phyloP scores from a whole-genome alignment of 2,797 vertebrate species.

The Iguana delicatissima region DNA sequence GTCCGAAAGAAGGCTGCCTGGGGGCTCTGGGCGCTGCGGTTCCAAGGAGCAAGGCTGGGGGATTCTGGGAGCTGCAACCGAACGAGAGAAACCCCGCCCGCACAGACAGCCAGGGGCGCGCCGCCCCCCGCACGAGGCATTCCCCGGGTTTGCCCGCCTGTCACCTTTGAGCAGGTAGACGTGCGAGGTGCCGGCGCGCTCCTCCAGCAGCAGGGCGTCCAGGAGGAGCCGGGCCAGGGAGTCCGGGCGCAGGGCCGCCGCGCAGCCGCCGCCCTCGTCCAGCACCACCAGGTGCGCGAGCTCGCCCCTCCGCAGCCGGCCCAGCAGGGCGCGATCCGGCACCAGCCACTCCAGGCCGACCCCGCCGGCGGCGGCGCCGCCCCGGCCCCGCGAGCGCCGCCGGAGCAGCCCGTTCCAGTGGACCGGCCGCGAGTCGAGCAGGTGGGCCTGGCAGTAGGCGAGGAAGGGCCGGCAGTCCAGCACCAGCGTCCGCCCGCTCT shows the following conservation, averaged over 20 bases:
- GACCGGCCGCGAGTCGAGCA: constrained; percentile 83
- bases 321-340: constrained; percentile 83
- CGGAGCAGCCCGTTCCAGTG: constrained; percentile 90
- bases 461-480: constrained; percentile 91
- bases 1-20: too few relatives aligned
- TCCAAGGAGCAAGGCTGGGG: too few relatives aligned
- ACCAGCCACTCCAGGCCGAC: constrained; percentile 86
- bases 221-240: constrained; percentile 84
- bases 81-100: too few relatives aligned
- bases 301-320: constrained; percentile 80
- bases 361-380: not conserved
- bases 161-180: constrained; percentile 88
- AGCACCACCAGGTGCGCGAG: constrained; percentile 85
- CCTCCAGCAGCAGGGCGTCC: constrained; percentile 78
- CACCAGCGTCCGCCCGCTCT: constrained; percentile 77
- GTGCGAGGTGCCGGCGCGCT: constrained; percentile 67
- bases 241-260: constrained; percentile 78
- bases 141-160: not conserved
- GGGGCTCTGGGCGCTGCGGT: too few relatives aligned
- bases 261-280: constrained; percentile 81
- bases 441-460: constrained; percentile 82
- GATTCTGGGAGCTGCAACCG: too few relatives aligned
- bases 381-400: constrained; percentile 82
- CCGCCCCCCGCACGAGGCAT: too few relatives aligned
- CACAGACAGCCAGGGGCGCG: too few relatives aligned